These are phyloP conservation scores for Ramphastos sulfuratus DNA, from an alignment of 2,113 vertebrate genomes.

Conservation along the genomic window DNA sequence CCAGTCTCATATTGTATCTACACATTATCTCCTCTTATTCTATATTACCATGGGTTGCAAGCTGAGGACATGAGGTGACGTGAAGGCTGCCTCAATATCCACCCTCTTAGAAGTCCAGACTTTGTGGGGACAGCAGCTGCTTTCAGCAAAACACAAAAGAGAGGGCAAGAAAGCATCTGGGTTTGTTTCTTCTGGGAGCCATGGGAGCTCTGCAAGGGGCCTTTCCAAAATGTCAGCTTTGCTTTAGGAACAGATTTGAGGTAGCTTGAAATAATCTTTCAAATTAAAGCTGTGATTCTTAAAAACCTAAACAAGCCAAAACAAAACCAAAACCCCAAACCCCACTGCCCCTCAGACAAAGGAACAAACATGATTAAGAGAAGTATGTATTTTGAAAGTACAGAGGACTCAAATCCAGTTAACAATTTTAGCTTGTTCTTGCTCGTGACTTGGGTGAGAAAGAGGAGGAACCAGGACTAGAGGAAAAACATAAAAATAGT, in stretches of 20 bases:
- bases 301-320: neutral
- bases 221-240: neutral
- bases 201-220: neutral
- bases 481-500: neutral
- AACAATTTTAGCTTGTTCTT: neutral
- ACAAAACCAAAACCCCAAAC: neutral
- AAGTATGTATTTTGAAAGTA: constrained; percentile 4
- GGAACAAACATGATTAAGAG: neutral
- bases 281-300: neutral
- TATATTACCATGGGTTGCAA: neutral
- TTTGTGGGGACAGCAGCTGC: neutral
- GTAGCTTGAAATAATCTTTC: neutral
- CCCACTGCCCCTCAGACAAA: no score
- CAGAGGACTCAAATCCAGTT: neutral
- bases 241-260: neutral
- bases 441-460: neutral
- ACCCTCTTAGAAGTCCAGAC: neutral
- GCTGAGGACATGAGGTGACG: neutral
- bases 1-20: neutral
- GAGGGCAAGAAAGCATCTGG: neutral
- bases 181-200: neutral
- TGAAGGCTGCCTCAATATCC: neutral
- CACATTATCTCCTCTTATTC: neutral
- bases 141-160: neutral
- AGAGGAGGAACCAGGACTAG: neutral